Evolutionary conservation across 2,888 invertebrate species (phyloP).

Genomic region (Tuberolachnus salignus): DNA sequence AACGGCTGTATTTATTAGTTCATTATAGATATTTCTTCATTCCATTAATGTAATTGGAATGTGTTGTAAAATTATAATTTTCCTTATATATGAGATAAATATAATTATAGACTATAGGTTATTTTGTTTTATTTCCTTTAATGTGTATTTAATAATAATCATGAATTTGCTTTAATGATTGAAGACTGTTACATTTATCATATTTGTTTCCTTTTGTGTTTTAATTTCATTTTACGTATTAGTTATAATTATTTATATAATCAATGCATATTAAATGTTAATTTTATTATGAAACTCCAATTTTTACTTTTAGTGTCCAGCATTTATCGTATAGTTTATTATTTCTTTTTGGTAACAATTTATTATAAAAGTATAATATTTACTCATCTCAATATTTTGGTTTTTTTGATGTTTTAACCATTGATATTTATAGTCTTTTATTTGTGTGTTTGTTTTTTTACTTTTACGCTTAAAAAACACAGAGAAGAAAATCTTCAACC

Average conservation of each 20-base stretch:
- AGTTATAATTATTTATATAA: not conserved
- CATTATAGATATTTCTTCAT: not conserved
- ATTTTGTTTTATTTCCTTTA: not conserved
- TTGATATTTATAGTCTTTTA: too few relatives aligned
- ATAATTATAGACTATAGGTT: not conserved
- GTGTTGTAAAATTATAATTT: not conserved
- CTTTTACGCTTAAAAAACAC: too few relatives aligned
- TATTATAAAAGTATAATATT: too few relatives aligned
- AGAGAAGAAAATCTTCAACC: too few relatives aligned
- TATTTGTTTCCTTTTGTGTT: not conserved
- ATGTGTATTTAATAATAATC: conserved; percentile 4
- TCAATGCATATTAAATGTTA: too few relatives aligned
- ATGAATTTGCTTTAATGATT: not conserved
- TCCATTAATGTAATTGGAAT: not conserved
- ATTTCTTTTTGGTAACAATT: too few relatives aligned
- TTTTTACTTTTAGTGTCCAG: not conserved
- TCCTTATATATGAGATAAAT: conserved; percentile 1
- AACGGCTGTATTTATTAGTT: conserved; percentile 34
- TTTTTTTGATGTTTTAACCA: too few relatives aligned
- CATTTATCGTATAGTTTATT: not conserved
- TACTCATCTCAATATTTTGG: too few relatives aligned
- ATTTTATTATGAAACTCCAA: too few relatives aligned
- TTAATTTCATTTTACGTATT: conserved; percentile 6
- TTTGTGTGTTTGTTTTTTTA: too few relatives aligned
- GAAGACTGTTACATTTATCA: conserved; percentile 24